Base-by-base conservation (phyloP, 1,140 invertebrate genomes). In the Pseudachorutes palmiensis region DNA sequence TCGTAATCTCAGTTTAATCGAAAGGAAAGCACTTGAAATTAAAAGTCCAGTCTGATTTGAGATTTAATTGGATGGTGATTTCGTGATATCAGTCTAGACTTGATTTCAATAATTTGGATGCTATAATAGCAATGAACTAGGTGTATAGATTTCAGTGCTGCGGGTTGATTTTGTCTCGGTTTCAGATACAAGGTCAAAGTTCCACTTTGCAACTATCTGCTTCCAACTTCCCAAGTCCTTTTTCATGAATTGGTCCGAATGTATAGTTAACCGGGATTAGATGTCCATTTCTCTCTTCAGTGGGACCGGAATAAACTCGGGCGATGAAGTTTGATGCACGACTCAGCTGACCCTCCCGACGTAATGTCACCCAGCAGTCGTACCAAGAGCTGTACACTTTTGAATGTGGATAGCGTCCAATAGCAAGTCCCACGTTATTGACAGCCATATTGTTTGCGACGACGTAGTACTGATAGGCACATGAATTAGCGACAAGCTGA, bases 391-490 rank as follows among this genome's bases (percentile, higher is more conserved):
- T 77, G 75, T 92, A 94, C 26, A 83, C 77, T 41, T 90, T 88
- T 90, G 93, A 92, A 19, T 83, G 78, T 0, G 89, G 89, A 26
- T 88, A 88, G 45, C 83, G 79, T 31, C 89, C 90, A 36, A 90
- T 90, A 70, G 79, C 79, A 19, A 94, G 81, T 60, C 88, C 59
- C 5, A 9, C 59, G 19, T 26, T 29, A 32, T 61, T 61, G 12
- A 94, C 87, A 68, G 86, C 83, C 87, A 92, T 92, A 76, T 91
- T 91, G 70, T 89, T 89, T 41, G 88, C 88, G 0, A 94, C 90
- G n/a, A 94, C 87, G 76, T 88, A 84, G 74, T 93, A 85, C 26
- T 91, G 91, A 78, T 95, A 94, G 9, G 87, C 88, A 45, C 92
- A 75, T 36, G 90, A 83, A 67, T 86, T 87, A 33, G 88, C 86